Base-by-base conservation (phyloP, 2,113 vertebrate species). In the Callipepla californica region DNA sequence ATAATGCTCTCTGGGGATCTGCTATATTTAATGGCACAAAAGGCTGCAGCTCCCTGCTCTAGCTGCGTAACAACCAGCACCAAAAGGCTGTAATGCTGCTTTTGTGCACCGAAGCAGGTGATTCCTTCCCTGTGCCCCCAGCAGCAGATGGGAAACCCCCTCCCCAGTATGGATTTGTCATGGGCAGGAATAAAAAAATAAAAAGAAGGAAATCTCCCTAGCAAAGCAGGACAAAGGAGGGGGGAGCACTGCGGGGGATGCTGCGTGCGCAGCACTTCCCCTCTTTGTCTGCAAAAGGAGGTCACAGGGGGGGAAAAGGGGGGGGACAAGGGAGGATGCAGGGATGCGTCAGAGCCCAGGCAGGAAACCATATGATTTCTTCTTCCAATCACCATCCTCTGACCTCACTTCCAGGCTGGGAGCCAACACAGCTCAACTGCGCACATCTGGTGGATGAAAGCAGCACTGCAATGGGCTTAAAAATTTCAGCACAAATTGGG, bases 361-460 rank as follows among this genome's bases (percentile, higher is more conserved):
- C 98, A 68, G 82, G 20, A 69, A 36, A 94, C 96, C 98, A 98
- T 91, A 97, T 97, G 98, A 98, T 96, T 36, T 12, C 59, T n/a
- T 94, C 95, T 74, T 44, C 98, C 98, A 98, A 98, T 98, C 97
- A 11, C 61, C 13, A 13, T 13, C 40, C 73, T 83, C 97, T 97
- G 97, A 98, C 91, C 81, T 98, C 98, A 98, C 80, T 68, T 61
- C 40, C 67, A 28, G 97, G 95, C 89, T 85, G 77, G 7, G 94
- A 92, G 98, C 98, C 98, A 98, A 96, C 78, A 25, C 7, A 55
- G 97, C 98, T 99, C 99, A 98, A 98, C 98, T 99, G 99, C 99
- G 98, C 99, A 0, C 99, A 97, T 98, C 97, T 99, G 98, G 98
- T 97, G 99, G 96, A 97, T 97, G 97, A 62, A 94, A 95, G 40